Evolutionary conservation across 2,888 invertebrate species (phyloP).

Genomic region (Drosophila borealis): DNA sequence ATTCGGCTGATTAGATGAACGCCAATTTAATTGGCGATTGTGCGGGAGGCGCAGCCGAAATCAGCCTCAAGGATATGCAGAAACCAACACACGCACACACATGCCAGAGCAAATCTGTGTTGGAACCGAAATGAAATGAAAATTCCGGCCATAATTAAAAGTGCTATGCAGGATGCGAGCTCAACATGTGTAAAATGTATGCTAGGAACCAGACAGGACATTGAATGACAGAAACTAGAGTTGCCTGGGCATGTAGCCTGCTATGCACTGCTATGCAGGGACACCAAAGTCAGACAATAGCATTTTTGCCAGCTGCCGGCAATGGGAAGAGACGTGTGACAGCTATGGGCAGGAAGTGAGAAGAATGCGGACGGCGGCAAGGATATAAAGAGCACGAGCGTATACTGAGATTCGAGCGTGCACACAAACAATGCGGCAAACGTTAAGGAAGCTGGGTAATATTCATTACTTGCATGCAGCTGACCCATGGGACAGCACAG

Average conservation of each 20-base stretch:
- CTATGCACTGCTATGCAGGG: conserved; percentile 30
- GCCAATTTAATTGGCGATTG: conserved; percentile 34
- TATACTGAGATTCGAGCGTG: conserved; percentile 20
- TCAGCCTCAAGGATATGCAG: conserved; percentile 11
- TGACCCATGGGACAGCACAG: conserved; percentile 52
- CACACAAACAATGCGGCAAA: conserved; percentile 32
- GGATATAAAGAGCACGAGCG: not conserved
- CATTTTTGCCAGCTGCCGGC: conserved; percentile 40
- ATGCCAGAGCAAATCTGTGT: conserved; percentile 38
- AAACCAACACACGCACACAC: conserved; percentile 20
- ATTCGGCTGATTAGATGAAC: conserved; percentile 57
- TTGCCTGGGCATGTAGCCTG: no score
- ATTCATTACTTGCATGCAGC: conserved; percentile 46
- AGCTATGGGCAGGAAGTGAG: conserved; percentile 40
- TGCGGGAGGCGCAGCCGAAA: not conserved
- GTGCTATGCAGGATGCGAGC: conserved; percentile 27
- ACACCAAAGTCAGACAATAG: conserved; percentile 37
- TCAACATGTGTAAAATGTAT: conserved; percentile 48
- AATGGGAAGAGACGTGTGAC: conserved; percentile 62
- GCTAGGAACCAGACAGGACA: conserved; percentile 12
- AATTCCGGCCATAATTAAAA: conserved; percentile 69
- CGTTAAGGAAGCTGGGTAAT: conserved; percentile 51
- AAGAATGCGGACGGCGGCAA: conserved; percentile 9
- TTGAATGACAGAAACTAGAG: conserved; percentile 18
- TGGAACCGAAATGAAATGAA: conserved; percentile 47